phyloP scores from a whole-genome alignment of 2,113 vertebrate species.

The Talpa occidentalis region DNA sequence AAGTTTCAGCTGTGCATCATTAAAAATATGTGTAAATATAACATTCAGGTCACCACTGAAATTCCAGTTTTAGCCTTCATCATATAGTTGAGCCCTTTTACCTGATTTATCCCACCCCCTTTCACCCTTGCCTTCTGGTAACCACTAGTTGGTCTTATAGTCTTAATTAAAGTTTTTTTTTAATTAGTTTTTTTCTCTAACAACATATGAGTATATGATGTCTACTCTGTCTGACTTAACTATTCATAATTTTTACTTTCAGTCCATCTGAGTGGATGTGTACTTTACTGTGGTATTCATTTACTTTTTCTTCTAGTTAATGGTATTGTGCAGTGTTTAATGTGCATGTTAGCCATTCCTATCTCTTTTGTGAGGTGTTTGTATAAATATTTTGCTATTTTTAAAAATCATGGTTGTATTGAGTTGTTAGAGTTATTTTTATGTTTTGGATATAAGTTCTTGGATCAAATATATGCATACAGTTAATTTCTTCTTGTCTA shows the following conservation, averaged over 20 bases:
- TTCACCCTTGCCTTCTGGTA: no score
- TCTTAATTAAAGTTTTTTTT: no score
- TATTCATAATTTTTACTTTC: neutral
- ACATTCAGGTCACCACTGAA: no score
- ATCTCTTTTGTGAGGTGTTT: constrained; percentile 5
- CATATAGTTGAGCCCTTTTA: no score
- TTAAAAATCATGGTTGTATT: neutral
- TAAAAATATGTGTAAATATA: no score
- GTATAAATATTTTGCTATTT: neutral
- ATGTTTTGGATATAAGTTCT: neutral
- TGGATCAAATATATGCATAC: neutral
- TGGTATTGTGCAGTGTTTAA: neutral
- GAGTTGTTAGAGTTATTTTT: neutral
- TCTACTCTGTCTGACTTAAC: no score
- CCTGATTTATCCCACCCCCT: no score
- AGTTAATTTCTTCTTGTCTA: neutral
- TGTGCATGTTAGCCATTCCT: neutral
- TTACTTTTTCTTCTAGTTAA: constrained; percentile 11
- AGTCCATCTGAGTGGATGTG: neutral
- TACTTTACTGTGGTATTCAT: neutral
- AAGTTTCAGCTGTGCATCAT: no score
- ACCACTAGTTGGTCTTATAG: no score
- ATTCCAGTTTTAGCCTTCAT: no score
- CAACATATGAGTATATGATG: no score
- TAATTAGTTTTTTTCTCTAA: no score